Percentiles rank a stretch among this genome's conserved stretches.
These are phyloP conservation scores for Cephus sareptanus DNA, from an alignment of 2,888 invertebrate species.

Conservation along the genomic window DNA sequence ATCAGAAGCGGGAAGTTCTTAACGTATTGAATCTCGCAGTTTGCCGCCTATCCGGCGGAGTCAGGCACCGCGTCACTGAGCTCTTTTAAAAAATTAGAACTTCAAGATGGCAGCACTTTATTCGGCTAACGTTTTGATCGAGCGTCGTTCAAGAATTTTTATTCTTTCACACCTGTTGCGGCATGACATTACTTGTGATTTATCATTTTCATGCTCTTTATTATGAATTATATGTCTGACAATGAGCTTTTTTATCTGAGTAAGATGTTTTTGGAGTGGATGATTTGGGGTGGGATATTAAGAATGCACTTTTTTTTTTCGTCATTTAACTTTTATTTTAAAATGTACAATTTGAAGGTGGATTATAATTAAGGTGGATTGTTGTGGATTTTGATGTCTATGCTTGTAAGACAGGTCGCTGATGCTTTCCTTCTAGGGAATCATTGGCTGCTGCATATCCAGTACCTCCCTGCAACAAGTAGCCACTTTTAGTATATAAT, in stretches of 20 bases:
- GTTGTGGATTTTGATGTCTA: conserved; percentile 62
- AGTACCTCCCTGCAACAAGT: conserved; percentile 84
- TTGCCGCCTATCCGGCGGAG: conserved; percentile 45
- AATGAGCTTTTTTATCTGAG: not conserved
- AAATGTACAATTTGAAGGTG: not conserved
- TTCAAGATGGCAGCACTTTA: conserved; percentile 35
- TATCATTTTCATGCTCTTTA: not conserved
- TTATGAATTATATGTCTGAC: not conserved
- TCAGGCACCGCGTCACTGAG: conserved; percentile 20
- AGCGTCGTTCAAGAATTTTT: not conserved
- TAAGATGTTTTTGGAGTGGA: not conserved
- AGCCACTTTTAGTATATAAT: conserved; percentile 22
- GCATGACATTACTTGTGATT: not conserved
- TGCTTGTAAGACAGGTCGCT: conserved; percentile 85
- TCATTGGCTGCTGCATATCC: conserved; percentile 91
- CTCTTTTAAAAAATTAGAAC: conserved; percentile 23
- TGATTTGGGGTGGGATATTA: not conserved
- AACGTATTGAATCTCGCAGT: conserved; percentile 30
- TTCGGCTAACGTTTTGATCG: not conserved
- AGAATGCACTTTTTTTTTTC: not conserved
- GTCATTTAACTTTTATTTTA: not conserved
- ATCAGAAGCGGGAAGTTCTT: not conserved
- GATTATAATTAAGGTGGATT: not conserved
- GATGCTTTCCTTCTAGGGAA: conserved; percentile 84
- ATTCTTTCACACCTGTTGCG: not conserved